Percentiles rank a stretch among this genome's conserved stretches.
phyloP scores from a whole-genome alignment of 2,888 invertebrate species.

The Pandemis cinnamomeana region DNA sequence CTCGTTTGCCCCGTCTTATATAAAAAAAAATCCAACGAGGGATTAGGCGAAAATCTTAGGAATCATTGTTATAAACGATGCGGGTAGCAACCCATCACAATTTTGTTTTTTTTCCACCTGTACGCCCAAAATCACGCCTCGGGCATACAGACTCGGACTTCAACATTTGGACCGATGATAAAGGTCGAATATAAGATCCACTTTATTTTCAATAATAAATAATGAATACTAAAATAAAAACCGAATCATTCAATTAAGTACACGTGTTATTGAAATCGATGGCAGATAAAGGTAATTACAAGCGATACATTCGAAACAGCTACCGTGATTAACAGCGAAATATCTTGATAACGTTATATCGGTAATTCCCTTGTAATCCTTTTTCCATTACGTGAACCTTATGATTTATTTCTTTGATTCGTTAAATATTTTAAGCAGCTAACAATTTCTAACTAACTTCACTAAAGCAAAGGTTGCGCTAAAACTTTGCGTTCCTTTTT shows the following conservation, averaged over 20 bases:
- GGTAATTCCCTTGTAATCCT: constrained; percentile 54
- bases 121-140: too few species aligned
- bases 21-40: too few species aligned
- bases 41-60: too few species aligned
- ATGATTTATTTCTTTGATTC: constrained; percentile 13
- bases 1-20: too few species aligned
- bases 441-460: too few species aligned
- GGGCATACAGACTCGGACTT: neutral
- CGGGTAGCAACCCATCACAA: too few species aligned
- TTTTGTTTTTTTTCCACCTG: too few species aligned
- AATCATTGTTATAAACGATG: too few species aligned
- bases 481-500: too few species aligned
- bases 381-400: constrained; percentile 19
- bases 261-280: constrained; percentile 21
- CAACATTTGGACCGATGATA: constrained; percentile 8
- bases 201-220: neutral
- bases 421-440: neutral
- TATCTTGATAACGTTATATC: constrained; percentile 31
- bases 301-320: constrained; percentile 20
- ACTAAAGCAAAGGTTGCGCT: too few species aligned
- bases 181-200: neutral
- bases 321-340: constrained; percentile 25
- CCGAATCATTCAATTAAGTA: neutral
- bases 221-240: neutral
- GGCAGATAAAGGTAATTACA: constrained; percentile 23